These are phyloP conservation scores for Tetrao urogallus DNA, from an alignment of 2,113 vertebrate genomes.

Conservation along the genomic window DNA sequence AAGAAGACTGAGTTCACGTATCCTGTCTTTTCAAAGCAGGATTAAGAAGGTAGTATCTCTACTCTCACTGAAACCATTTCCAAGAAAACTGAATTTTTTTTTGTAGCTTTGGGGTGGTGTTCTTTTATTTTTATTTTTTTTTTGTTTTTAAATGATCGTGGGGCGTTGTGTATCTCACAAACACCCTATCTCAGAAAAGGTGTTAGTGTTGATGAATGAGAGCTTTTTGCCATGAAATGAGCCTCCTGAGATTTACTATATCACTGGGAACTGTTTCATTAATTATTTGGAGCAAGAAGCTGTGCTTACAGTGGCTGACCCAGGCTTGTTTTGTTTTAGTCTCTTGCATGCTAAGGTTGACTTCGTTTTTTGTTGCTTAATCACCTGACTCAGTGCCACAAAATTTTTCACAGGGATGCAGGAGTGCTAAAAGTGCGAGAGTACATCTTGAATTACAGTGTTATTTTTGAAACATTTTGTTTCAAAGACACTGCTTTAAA, in stretches of 20 bases:
- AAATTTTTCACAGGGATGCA: not conserved
- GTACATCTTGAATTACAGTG: not conserved
- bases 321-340: not conserved
- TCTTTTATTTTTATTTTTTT: not conserved
- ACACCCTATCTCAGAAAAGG: not conserved
- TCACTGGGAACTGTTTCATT: not conserved
- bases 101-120: not conserved
- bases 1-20: not conserved
- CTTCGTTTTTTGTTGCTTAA: not conserved
- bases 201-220: not conserved
- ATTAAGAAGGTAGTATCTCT: constrained; percentile 42
- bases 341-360: not conserved
- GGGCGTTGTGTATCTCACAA: not conserved
- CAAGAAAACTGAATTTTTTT: not conserved
- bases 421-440: not conserved
- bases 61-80: not conserved
- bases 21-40: not conserved
- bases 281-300: not conserved
- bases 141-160: not conserved
- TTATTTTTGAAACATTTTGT: not conserved
- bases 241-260: not conserved
- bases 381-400: not conserved
- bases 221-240: not conserved
- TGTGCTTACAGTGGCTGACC: not conserved
- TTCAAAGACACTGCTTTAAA: not conserved